Evolutionary conservation across 92 coral and sea anemone species (phyloP), one percentile per base, ranked within the genome.

Genomic region (Umimayanthus chanpuru): DNA sequence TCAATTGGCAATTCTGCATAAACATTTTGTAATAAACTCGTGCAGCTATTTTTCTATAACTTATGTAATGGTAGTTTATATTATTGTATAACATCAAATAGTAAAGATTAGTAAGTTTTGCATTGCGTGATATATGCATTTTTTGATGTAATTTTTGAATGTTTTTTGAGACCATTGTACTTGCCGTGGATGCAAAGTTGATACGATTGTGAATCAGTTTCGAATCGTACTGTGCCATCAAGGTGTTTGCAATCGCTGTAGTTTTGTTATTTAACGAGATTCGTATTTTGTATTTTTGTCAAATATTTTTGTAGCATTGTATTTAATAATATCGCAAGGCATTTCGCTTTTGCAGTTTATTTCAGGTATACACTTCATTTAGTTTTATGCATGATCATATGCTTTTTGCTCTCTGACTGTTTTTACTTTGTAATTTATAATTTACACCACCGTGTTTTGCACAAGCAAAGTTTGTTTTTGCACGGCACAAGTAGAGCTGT

Each of bases 11-110:
- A 5, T 61, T 61, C 68, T 18, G 26, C 7, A 61, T 61, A 20
- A 61, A 61, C 20, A 61, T 36, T 73, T 75, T 39, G 49, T n/a
- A 47, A 11, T 47, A 25, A 43, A 43, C 78, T 15, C 43, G 47
- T 68, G 87, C 87, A 83, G 87, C 73, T 83, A 65, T 82, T 44
- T 83, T 83, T 70, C 77, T 41, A 50, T 55, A 16, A 49, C n/a
- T 56, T 55, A n/a, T 28, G 4, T 80, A 56, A n/a, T 55, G 47
- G 30, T 14, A 39, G 43, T 28, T 41, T 53, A 44, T 6, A n/a
- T 16, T 49, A 25, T 49, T 49, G 82, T 78, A 11, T 29, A 77
- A 77, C 26, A 78, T 68, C 25, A 21, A 6, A 8, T 36, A 44
- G 32, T 23, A 83, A 81, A 64, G 40, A 49, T 25, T 7, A 23